phyloP scores from a whole-genome alignment of 2,797 vertebrate genomes.

The Podarcis siculus region DNA sequence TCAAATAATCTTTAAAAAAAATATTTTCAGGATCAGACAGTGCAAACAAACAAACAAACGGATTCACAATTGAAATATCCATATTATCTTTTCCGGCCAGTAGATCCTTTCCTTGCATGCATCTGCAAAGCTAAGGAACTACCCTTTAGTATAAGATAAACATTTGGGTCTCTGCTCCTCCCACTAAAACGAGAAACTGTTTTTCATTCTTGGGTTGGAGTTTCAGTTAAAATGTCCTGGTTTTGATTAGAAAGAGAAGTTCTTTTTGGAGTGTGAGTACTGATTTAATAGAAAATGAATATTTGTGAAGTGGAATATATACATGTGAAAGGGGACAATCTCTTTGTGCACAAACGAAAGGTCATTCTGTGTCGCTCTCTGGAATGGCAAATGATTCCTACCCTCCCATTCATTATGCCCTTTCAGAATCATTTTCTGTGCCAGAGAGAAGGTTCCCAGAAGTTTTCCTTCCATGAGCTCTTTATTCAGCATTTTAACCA shows the following conservation, averaged over 20 bases:
- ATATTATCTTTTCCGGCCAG: not conserved
- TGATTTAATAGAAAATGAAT: not conserved
- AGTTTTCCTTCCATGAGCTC: conserved; percentile 23
- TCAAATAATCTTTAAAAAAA: not conserved
- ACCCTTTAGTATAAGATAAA: not conserved
- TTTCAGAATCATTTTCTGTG: conserved; percentile 24
- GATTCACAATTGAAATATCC: not conserved
- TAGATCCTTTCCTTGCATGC: not conserved
- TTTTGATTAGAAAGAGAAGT: conserved; percentile 4
- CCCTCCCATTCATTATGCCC: conserved; percentile 12
- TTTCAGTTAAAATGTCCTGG: not conserved
- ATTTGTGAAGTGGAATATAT: conserved; percentile 8
- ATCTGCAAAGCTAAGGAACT: not conserved
- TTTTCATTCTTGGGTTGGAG: not conserved
- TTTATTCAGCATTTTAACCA: conserved; percentile 15
- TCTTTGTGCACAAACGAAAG: conserved; percentile 33
- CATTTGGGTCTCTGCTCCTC: not conserved
- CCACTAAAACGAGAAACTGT: not conserved
- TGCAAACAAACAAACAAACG: not conserved
- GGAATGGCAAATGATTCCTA: conserved; percentile 9
- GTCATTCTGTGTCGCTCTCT: conserved; percentile 4
- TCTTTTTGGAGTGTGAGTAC: not conserved
- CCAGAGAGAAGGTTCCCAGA: conserved; percentile 21
- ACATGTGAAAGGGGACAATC: conserved; percentile 10
- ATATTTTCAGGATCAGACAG: not conserved